Evolutionary conservation across 2,888 invertebrate genomes (phyloP).

Genomic region (Trissonchulus latispiculum): DNA sequence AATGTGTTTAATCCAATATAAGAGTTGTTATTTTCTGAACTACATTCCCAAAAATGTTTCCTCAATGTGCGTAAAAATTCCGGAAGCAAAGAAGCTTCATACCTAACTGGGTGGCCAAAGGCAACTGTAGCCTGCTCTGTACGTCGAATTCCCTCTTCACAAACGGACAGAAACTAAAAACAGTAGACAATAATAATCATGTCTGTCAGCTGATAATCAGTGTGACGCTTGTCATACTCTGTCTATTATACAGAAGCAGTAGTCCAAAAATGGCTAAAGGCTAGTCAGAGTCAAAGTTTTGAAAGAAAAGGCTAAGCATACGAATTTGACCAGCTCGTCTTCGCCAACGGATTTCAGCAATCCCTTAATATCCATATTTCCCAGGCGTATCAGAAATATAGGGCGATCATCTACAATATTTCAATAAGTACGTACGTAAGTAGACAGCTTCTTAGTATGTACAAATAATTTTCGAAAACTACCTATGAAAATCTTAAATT

Average conservation of each 20-base stretch:
- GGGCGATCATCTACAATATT: constrained; percentile 65
- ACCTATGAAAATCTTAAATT: too few relatives aligned
- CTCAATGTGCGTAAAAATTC: background rate
- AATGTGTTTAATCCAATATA: background rate
- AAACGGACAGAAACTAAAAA: constrained; percentile 41
- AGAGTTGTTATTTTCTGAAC: background rate
- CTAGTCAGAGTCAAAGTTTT: too few relatives aligned
- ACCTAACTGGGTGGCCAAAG: constrained; percentile 65
- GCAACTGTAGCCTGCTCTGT: constrained; percentile 72
- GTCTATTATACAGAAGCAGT: too few relatives aligned
- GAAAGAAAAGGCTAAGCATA: too few relatives aligned
- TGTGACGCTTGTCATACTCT: too few relatives aligned
- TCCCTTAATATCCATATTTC: constrained; percentile 94
- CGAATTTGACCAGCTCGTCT: constrained; percentile 76
- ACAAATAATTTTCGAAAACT: too few relatives aligned
- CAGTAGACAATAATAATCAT: background rate
- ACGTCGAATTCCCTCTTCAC: constrained; percentile 76
- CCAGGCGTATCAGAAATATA: constrained; percentile 72
- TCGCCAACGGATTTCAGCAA: constrained; percentile 78
- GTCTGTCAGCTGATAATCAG: too few relatives aligned
- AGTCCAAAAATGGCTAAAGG: too few relatives aligned
- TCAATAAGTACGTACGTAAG: too few relatives aligned
- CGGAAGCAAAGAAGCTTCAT: too few relatives aligned
- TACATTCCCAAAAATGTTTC: background rate
- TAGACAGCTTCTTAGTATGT: too few relatives aligned